Conservation (phyloP, 1,140 invertebrate species). For the Conopomorpha cramerella region DNA sequence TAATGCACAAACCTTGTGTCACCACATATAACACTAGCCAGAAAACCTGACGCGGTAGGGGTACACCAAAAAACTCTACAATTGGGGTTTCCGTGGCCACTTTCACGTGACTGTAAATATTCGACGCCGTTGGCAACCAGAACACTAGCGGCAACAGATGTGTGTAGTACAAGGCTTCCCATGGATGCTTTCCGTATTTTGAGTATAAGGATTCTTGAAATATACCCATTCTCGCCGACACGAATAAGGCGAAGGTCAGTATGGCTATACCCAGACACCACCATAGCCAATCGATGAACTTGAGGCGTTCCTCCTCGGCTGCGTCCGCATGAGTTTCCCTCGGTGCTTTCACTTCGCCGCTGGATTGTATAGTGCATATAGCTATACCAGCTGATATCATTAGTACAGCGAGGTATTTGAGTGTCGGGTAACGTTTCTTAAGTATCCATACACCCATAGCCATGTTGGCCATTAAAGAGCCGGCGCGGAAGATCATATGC, state of each 20-base stretch:
- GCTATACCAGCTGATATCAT: conserved; percentile 93
- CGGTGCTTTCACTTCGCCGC: conserved; percentile 65
- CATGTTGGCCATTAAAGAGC: conserved; percentile 96
- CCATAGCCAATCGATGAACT: conserved; percentile 74
- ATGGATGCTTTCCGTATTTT: conserved; percentile 90
- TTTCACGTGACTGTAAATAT: conserved; percentile 75
- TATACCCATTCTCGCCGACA: conserved; percentile 95
- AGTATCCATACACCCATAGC: conserved; percentile 91
- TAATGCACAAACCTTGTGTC: conserved; percentile 95
- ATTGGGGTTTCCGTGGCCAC: conserved; percentile 65
- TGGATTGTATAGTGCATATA: conserved; percentile 89
- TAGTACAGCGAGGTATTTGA: conserved; percentile 90
- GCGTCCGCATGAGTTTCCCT: conserved; percentile 43
- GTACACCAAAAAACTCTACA: conserved; percentile 51
- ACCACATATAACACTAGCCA: conserved; percentile 87
- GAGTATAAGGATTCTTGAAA: conserved; percentile 91
- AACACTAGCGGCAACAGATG: conserved; percentile 88
- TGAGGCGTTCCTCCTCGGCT: conserved; percentile 50
- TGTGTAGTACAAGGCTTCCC: conserved; percentile 94
- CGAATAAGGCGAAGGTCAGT: conserved; percentile 85
- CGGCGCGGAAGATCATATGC: conserved; percentile 98
- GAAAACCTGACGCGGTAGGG: conserved; percentile 75
- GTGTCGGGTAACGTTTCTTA: conserved; percentile 80
- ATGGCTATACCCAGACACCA: conserved; percentile 84
- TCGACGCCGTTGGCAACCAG: conserved; percentile 75